Conservation (phyloP, 2,113 vertebrate genomes). For the Pampusana beccarii region DNA sequence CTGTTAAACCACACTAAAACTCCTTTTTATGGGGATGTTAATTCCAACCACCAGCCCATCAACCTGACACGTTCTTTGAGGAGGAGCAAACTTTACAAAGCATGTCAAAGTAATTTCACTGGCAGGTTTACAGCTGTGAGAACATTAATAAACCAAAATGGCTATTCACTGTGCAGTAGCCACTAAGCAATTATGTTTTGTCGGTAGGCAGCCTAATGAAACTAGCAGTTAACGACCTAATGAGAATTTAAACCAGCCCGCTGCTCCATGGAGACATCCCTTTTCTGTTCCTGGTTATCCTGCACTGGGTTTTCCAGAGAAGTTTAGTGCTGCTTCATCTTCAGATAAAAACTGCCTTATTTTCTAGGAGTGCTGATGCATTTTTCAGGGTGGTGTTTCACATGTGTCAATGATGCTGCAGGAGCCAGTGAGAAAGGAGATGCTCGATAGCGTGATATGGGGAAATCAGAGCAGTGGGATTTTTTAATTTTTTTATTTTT, state of each 20-base stretch:
- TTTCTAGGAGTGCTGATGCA: not conserved
- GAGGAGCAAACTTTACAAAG: not conserved
- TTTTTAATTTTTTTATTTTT: no score
- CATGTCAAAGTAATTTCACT: not conserved
- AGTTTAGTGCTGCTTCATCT: not conserved
- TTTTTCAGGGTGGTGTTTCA: not conserved
- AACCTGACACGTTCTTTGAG: rapidly evolving
- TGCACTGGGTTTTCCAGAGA: not conserved
- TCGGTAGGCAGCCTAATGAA: slow-evolving; percentile 25
- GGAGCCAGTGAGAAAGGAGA: not conserved
- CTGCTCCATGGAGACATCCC: not conserved
- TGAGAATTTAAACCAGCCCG: not conserved
- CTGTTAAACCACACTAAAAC: not conserved
- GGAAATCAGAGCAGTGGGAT: not conserved
- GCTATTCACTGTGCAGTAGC: not conserved
- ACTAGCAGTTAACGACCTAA: not conserved
- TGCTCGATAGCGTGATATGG: rapidly evolving
- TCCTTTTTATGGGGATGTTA: not conserved
- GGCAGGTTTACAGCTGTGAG: not conserved
- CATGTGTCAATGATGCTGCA: rapidly evolving
- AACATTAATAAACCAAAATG: not conserved
- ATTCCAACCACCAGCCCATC: not conserved
- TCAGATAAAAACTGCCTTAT: not conserved
- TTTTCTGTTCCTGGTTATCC: not conserved
- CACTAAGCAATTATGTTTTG: not conserved